These are phyloP conservation scores for Aphelinus certus DNA, from an alignment of 1,140 invertebrate genomes.

Conservation along the genomic window DNA sequence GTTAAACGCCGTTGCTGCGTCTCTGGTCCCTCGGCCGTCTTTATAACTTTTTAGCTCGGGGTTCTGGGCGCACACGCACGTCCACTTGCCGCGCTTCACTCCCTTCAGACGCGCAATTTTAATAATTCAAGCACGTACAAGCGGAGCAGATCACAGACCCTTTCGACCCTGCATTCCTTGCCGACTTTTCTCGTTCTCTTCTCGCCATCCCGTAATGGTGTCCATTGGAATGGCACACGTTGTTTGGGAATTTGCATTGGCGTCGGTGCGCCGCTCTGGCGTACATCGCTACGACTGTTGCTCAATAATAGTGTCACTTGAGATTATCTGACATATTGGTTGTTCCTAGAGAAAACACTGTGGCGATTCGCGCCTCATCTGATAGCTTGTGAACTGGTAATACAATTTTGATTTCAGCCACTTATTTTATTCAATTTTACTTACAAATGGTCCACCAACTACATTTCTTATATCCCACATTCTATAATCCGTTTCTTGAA, in stretches of 20 bases:
- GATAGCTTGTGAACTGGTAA: no score
- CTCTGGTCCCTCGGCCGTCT: background rate
- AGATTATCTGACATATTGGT: no score
- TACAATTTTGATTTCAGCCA: no score
- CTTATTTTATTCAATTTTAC: no score
- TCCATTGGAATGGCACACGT: conserved; percentile 35
- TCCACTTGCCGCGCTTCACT: conserved; percentile 37
- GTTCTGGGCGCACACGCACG: conserved; percentile 24
- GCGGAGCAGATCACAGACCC: conserved; percentile 42
- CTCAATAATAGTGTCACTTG: no score
- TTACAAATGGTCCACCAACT: no score
- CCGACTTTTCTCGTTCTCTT: conserved; percentile 8
- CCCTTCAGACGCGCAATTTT: conserved; percentile 44
- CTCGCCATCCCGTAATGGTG: conserved; percentile 13
- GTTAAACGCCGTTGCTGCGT: conserved; percentile 19
- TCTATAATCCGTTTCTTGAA: no score
- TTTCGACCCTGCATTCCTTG: conserved; percentile 16
- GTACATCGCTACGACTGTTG: background rate
- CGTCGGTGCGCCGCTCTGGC: background rate
- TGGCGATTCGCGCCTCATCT: no score
- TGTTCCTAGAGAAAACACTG: no score
- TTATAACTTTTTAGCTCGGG: background rate
- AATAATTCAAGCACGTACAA: conserved; percentile 58
- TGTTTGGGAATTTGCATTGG: conserved; percentile 39
- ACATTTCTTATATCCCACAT: no score